Base-by-base conservation (phyloP, 1,140 invertebrate species). In the Drosophila biarmipes region DNA sequence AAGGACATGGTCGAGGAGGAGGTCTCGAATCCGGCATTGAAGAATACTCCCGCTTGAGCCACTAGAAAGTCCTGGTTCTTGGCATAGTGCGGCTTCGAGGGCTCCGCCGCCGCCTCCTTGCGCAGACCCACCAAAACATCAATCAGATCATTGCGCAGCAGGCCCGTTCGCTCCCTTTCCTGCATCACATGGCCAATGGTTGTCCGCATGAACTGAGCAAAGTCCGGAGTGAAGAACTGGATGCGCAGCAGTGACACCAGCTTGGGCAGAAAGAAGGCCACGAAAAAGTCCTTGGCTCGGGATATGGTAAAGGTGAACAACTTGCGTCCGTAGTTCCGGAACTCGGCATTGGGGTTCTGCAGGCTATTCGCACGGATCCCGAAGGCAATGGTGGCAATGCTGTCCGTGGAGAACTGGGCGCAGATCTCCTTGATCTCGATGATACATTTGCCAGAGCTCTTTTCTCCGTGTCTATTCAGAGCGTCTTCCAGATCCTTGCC, bases 21-120 rank as follows among this genome's bases (percentile, higher is more conserved):
- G 0, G 97, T 97, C 89, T 97, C 96, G 56, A 95, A 96, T 6
- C 96, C 95, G 42, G 96, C 96, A 1, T 94, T 91, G 53, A 96
- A 95, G 78, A 96, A 96, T 0, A 95, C 93, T 12, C 95, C 94
- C 0, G 94, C 94, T 87, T 96, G 95, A 4, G 95, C 94, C 11
- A 95, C 92, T 82, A 96, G 93, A 54, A 93, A 91, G 64, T 95
- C 93, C 24, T 59, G 56, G 6, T 66, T 55, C 0, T 53, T 21
- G 0, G 94, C 94, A 53, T 77, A 46, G 17, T 85, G 76, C 0
- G 79, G 62, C 14, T 84, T 72, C 3, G 53, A n/a, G 0, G 78
- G 74, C 14, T 90, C 66, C 10, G 19, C 45, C 4, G 56, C 58
- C 0, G 78, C 78, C 24, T 89, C 82, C 57, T 86, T 81, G 17